These are phyloP conservation scores for Nezara viridula DNA, from an alignment of 2,888 invertebrate species.

Conservation along the genomic window DNA sequence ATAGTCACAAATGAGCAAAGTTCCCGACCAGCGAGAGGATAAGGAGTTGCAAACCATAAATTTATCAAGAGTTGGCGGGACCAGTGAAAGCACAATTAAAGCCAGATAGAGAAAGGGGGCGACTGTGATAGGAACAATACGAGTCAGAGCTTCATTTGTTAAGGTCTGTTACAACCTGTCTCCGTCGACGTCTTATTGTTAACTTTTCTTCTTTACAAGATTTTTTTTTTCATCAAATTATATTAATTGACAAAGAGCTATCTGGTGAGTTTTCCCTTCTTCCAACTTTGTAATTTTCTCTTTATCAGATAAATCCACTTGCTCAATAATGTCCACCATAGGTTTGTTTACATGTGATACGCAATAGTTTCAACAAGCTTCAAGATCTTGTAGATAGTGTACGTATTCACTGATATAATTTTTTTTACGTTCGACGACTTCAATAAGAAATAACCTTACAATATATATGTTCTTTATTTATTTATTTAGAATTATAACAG, in stretches of 20 bases:
- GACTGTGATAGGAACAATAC: background rate
- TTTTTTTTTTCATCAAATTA: background rate
- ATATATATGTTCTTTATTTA: too few species aligned
- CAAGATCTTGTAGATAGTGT: too few species aligned
- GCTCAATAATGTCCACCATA: background rate
- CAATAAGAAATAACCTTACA: too few species aligned
- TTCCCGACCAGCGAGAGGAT: constrained; percentile 16
- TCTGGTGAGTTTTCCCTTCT: background rate
- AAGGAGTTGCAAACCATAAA: constrained; percentile 39
- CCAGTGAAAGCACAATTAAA: constrained; percentile 36
- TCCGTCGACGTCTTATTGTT: background rate
- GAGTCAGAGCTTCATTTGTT: constrained; percentile 12
- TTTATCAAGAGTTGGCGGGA: constrained; percentile 17
- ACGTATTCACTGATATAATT: too few species aligned
- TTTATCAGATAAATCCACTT: background rate
- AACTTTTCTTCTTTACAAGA: background rate
- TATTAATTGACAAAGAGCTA: background rate
- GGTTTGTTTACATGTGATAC: too few species aligned
- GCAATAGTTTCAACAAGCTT: too few species aligned
- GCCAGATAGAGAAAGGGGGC: constrained; percentile 2
- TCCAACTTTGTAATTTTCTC: background rate
- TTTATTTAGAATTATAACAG: too few species aligned
- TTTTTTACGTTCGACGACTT: too few species aligned
- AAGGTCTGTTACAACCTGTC: constrained; percentile 36
- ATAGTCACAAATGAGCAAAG: constrained; percentile 48